Conservation (phyloP, 2,797 vertebrate genomes). For the Anguilla anguilla region DNA sequence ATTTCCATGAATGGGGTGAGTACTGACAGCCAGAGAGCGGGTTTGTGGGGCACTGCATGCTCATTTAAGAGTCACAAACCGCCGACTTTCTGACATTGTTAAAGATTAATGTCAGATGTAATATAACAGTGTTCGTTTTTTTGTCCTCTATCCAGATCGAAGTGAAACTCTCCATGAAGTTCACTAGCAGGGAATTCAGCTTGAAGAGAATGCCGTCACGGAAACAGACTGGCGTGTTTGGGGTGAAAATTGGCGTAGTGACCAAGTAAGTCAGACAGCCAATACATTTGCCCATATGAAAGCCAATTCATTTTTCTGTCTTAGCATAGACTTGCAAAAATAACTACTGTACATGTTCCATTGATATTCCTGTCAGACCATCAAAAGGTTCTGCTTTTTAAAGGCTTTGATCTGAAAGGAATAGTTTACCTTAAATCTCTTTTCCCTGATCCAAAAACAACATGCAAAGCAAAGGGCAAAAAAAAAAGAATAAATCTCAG, state of each 20-base stretch:
- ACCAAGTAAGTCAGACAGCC: constrained; percentile 85
- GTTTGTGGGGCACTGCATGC: not conserved
- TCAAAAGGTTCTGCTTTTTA: not conserved
- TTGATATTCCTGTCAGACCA: constrained; percentile 6
- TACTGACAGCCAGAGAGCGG: constrained; percentile 34
- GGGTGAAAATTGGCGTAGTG: constrained; percentile 91
- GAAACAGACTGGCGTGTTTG: constrained; percentile 94
- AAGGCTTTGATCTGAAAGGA: constrained; percentile 6
- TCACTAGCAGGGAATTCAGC: constrained; percentile 95
- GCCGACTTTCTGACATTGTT: not conserved
- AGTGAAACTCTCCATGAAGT: constrained; percentile 94
- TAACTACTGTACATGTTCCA: not conserved
- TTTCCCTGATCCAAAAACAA: constrained; percentile 17
- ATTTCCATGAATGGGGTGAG: constrained; percentile 95
- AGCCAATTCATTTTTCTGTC: not conserved
- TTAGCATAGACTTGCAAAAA: not conserved
- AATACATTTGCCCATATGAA: constrained; percentile 14
- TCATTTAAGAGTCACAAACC: not conserved
- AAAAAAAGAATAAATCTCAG: constrained; percentile 9
- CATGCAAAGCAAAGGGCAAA: not conserved
- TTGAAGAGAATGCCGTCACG: constrained; percentile 92
- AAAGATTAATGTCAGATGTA: not conserved
- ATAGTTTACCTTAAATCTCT: not conserved
- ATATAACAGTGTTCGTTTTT: not conserved
- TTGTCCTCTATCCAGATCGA: constrained; percentile 77